phyloP scores from a whole-genome alignment of 2,797 vertebrate species.

The Hybognathus amarus region DNA sequence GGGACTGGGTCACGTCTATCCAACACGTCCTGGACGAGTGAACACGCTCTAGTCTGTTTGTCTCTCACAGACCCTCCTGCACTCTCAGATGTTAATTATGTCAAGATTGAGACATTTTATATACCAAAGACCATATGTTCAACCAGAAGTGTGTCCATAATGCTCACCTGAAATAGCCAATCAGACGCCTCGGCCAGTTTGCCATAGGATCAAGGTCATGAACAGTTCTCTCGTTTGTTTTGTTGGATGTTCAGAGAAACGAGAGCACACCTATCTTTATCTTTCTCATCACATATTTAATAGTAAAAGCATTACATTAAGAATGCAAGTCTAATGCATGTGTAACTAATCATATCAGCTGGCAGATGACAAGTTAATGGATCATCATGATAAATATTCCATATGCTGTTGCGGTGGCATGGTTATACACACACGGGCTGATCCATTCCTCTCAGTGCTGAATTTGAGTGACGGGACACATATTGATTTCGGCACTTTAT shows the following conservation, averaged over 20 bases:
- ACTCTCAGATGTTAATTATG: conserved; percentile 46
- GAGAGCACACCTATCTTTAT: conserved; percentile 19
- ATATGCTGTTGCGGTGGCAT: conserved; percentile 72
- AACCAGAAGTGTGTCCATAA: too few species aligned
- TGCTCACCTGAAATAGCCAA: conserved; percentile 28
- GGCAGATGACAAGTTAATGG: conserved; percentile 78
- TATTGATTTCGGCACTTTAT: conserved; percentile 67
- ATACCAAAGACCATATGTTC: background rate
- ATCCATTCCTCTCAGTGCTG: conserved; percentile 60
- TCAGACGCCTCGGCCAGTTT: background rate
- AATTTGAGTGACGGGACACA: conserved; percentile 59
- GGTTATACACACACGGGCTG: conserved; percentile 42
- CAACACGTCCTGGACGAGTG: conserved; percentile 43
- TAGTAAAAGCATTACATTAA: conserved; percentile 53
- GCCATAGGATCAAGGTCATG: background rate
- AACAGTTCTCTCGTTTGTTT: background rate
- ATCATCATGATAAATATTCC: conserved; percentile 81
- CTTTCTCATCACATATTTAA: conserved; percentile 36
- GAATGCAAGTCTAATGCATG: conserved; percentile 62
- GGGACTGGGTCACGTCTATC: conserved; percentile 1
- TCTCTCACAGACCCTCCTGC: too few species aligned
- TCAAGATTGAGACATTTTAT: conserved; percentile 5
- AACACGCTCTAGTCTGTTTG: conserved; percentile 43
- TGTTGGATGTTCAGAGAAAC: background rate
- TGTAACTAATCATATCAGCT: conserved; percentile 80